Evolutionary conservation across 2,888 invertebrate species (phyloP), one percentile per base, ranked within the genome.

Genomic region (Schrankia costaestrigalis): DNA sequence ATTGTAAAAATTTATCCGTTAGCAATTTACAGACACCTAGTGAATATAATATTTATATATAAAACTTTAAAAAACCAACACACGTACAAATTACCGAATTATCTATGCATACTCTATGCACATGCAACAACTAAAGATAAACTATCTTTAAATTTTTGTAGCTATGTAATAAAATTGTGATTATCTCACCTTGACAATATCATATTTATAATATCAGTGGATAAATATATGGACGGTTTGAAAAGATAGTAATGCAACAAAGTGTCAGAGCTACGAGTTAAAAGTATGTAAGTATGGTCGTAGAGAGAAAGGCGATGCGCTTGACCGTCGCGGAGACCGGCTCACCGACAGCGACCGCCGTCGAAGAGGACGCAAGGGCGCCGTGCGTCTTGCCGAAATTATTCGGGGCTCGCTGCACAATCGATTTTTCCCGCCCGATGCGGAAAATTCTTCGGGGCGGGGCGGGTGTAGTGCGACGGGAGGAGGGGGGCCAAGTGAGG

Each of bases 371-470:
- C 72, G 78, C 84, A 82, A 83, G 83, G 84, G 84, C 84, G 85
- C 86, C 86, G 83, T 85, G 85, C 85, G 86, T 86, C 86, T 86
- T 86, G 85, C 85, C 86, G 77, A 86, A 86, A 84, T 85, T 83
- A 85, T 86, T 86, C 82, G 86, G 85, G 80, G 81, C 84, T 79
- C 82, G 84, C 81, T 84, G 85, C 86, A 86, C 84, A 87, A 88
- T 88, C 88, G 88, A 88, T 88, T 87, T 86, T 87, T 87, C 86
- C 86, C 81, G 79, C 85, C 86, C 86, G 86, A 85, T 85, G 86
- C 86, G 88, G 82, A 86, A 87, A 88, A 87, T 85, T 83, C 73
- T 79, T 81, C 83, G 81, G 83, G 85, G 85, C 84, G 84, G 84
- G 76, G 81, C 80, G 79, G 84, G 78, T 69, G 76, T 63, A 62